Conservation (phyloP, 2,113 vertebrate genomes). For the Rutilus rutilus region DNA sequence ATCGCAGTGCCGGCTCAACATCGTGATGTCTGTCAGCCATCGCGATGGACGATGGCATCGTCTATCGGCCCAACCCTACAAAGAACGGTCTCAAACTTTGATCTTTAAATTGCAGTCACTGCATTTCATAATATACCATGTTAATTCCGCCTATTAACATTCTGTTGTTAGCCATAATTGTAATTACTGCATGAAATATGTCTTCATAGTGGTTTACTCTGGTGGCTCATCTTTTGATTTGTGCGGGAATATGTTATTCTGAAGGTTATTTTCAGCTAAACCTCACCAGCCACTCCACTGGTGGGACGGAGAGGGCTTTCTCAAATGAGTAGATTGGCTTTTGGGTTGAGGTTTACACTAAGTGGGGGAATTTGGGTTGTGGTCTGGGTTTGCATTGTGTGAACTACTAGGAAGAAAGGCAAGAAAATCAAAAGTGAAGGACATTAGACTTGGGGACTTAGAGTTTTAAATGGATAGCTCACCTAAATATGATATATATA, state of each 20-base stretch:
- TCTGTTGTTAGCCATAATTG: constrained; percentile 54
- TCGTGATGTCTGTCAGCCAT: no score
- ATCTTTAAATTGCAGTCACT: constrained; percentile 65
- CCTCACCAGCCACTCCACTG: constrained; percentile 32
- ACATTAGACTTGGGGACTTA: background rate
- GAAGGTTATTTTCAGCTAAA: constrained; percentile 25
- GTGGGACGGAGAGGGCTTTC: constrained; percentile 29
- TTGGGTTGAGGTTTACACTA: constrained; percentile 57
- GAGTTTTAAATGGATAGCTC: background rate
- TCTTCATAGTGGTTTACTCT: constrained; percentile 43
- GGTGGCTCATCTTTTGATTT: constrained; percentile 38
- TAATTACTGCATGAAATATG: constrained; percentile 24
- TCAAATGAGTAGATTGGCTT: constrained; percentile 55
- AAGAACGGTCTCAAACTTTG: constrained; percentile 61
- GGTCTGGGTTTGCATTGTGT: constrained; percentile 63
- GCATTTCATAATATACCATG: constrained; percentile 55
- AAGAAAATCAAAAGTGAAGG: background rate
- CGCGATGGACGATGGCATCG: no score
- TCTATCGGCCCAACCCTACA: background rate
- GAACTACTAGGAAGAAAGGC: constrained; percentile 46
- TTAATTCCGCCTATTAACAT: constrained; percentile 58
- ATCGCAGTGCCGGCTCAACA: no score
- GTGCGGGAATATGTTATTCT: constrained; percentile 16
- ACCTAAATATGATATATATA: no score
- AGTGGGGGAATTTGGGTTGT: constrained; percentile 53